Evolutionary conservation across 2,113 vertebrate genomes (phyloP).

Genomic region (Brachyhypopomus occidentalis): DNA sequence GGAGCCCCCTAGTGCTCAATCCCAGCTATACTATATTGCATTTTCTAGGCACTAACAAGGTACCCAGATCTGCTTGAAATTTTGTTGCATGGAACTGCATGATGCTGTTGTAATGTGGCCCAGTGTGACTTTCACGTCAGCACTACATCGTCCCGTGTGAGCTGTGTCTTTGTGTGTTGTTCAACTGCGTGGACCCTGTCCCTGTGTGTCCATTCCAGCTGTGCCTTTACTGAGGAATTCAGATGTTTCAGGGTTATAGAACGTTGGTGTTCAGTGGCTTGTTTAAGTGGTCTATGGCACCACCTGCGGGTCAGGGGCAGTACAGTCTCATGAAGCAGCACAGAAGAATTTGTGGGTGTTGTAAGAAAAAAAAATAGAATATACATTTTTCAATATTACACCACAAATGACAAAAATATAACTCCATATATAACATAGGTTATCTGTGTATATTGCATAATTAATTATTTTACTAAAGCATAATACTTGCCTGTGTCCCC

Average conservation of each 20-base stretch:
- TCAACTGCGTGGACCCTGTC: not conserved
- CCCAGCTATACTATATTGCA: slow-evolving; percentile 99
- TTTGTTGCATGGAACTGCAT: slow-evolving; percentile 79
- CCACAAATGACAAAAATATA: no score
- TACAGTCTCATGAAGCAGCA: not conserved
- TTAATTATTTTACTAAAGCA: no score
- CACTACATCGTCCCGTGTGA: slow-evolving; percentile 32
- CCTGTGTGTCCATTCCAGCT: not conserved
- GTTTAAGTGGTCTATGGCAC: slow-evolving; percentile 49
- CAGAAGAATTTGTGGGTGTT: not conserved
- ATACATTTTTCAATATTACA: no score
- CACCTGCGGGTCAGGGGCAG: slow-evolving; percentile 60
- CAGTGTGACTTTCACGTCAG: not conserved
- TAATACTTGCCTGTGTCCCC: no score
- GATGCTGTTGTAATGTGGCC: slow-evolving; percentile 30
- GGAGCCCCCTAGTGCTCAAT: slow-evolving; percentile 98
- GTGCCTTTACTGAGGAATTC: not conserved
- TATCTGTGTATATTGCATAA: no score
- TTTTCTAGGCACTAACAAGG: slow-evolving; percentile 98
- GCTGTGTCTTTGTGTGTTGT: not conserved
- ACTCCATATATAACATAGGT: no score
- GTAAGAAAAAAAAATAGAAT: not conserved
- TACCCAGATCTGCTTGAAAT: slow-evolving; percentile 75
- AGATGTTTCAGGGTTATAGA: slow-evolving; percentile 11
- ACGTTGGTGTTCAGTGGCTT: slow-evolving; percentile 5